Percentiles rank a stretch among this genome's conserved stretches.
Evolutionary conservation across 2,797 vertebrate genomes (phyloP).

Genomic region (Geotrypetes seraphini): DNA sequence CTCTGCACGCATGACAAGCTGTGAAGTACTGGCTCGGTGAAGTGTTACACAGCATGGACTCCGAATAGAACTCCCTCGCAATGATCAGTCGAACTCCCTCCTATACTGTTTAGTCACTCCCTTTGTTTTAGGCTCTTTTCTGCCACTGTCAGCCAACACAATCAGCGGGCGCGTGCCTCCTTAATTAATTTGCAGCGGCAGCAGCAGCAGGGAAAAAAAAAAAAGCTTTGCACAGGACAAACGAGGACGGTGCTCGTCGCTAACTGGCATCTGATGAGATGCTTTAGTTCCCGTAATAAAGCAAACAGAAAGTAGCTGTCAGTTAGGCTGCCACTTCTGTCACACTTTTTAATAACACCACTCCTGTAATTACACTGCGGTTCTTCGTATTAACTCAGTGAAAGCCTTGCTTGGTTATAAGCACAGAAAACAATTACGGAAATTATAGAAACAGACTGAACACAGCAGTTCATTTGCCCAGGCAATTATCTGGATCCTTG

Average conservation of each 20-base stretch:
- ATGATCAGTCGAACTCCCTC: too few species aligned
- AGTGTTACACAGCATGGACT: too few species aligned
- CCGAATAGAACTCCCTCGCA: too few species aligned
- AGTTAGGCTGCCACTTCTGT: conserved; percentile 66
- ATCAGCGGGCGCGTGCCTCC: background rate
- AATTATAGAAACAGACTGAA: conserved; percentile 67
- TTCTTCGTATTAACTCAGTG: conserved; percentile 74
- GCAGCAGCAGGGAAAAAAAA: background rate
- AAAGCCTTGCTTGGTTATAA: conserved; percentile 53
- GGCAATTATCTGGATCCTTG: conserved; percentile 62
- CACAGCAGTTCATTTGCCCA: conserved; percentile 57
- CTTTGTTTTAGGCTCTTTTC: background rate
- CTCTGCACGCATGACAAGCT: too few species aligned
- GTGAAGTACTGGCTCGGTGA: too few species aligned
- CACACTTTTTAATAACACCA: conserved; percentile 75
- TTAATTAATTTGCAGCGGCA: conserved; percentile 5
- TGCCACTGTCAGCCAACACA: background rate
- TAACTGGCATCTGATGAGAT: conserved; percentile 55
- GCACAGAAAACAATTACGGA: conserved; percentile 69
- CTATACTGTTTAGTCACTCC: too few species aligned
- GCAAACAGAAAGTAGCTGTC: conserved; percentile 70
- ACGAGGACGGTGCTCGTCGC: conserved; percentile 13
- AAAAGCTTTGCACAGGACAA: background rate
- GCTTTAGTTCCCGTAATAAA: conserved; percentile 70
- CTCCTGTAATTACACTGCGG: conserved; percentile 64